A percentile compares a stretch with the other conserved stretches of the same genome.
These are phyloP conservation scores for Bovichtus diacanthus DNA, from an alignment of 2,797 vertebrate genomes.

Conservation along the genomic window DNA sequence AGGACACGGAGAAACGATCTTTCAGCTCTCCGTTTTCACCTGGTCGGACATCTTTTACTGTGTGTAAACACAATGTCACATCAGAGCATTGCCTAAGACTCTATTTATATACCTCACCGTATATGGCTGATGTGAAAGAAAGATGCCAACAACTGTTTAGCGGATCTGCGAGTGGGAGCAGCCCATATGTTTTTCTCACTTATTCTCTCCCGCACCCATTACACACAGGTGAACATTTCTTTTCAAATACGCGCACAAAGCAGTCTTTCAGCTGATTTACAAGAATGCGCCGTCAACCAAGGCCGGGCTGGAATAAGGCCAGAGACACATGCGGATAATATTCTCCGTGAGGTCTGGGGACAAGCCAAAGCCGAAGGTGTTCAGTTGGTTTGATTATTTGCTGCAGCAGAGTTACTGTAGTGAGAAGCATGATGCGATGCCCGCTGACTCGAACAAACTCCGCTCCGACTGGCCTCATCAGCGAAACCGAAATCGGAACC, in stretches of 20 bases:
- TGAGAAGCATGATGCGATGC: constrained; percentile 31
- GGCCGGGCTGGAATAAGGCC: background rate
- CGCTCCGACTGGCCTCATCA: constrained; percentile 25
- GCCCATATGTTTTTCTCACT: constrained; percentile 11
- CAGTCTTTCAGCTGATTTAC: constrained; percentile 27
- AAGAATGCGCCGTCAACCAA: constrained; percentile 15
- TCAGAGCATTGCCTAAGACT: constrained; percentile 62
- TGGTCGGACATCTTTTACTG: constrained; percentile 22
- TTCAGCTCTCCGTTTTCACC: constrained; percentile 27
- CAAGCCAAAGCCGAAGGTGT: background rate
- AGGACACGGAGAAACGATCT: background rate
- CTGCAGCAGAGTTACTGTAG: constrained; percentile 26
- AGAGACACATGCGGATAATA: background rate
- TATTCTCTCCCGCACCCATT: background rate
- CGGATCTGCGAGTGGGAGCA: constrained; percentile 14
- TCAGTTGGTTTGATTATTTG: constrained; percentile 21
- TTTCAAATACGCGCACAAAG: constrained; percentile 17
- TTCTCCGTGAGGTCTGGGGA: constrained; percentile 22
- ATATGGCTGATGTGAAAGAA: constrained; percentile 53
- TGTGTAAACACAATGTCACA: constrained; percentile 57
- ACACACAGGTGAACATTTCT: background rate
- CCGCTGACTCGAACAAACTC: constrained; percentile 31
- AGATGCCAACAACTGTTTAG: constrained; percentile 39
- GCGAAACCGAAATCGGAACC: constrained; percentile 37
- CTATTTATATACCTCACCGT: constrained; percentile 68